Evolutionary conservation across 2,888 invertebrate genomes (phyloP).

Genomic region (Thereva unica): DNA sequence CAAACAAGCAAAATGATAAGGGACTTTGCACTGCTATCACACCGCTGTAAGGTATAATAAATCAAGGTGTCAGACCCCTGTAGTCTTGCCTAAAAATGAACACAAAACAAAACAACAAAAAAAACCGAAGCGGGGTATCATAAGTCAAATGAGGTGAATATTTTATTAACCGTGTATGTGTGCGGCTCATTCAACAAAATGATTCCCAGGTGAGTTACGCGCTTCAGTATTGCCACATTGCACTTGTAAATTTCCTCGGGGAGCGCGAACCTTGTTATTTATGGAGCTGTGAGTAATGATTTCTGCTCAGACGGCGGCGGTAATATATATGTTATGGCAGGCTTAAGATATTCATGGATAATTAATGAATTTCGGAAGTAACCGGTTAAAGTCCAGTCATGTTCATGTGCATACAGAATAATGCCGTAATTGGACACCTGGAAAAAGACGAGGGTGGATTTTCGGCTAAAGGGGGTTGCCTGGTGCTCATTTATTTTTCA

Average conservation of each 20-base stretch:
- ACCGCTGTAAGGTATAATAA: too few relatives aligned
- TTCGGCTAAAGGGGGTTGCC: too few relatives aligned
- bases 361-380: conserved; percentile 5
- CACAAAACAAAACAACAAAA: conserved; percentile 4
- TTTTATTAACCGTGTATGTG: conserved; percentile 9
- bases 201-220: conserved; percentile 13
- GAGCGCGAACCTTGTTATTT: conserved; percentile 16
- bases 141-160: conserved; percentile 25
- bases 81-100: conserved; percentile 1
- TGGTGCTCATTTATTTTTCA: too few relatives aligned
- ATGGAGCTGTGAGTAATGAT: conserved; percentile 6
- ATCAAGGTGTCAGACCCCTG: not conserved
- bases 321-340: not conserved
- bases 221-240: conserved; percentile 8
- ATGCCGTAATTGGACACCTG: too few relatives aligned
- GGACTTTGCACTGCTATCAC: too few relatives aligned
- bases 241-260: conserved; percentile 30
- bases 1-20: not conserved
- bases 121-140: conserved; percentile 8
- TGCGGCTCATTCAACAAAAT: not conserved
- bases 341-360: conserved; percentile 15
- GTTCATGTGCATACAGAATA: too few relatives aligned
- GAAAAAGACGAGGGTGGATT: too few relatives aligned
- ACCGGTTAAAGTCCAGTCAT: too few relatives aligned
- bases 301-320: conserved; percentile 4